Percentiles rank a stretch among this genome's conserved stretches.
These are phyloP conservation scores for Selenia dentaria DNA, from an alignment of 2,888 invertebrate genomes.

Conservation along the genomic window DNA sequence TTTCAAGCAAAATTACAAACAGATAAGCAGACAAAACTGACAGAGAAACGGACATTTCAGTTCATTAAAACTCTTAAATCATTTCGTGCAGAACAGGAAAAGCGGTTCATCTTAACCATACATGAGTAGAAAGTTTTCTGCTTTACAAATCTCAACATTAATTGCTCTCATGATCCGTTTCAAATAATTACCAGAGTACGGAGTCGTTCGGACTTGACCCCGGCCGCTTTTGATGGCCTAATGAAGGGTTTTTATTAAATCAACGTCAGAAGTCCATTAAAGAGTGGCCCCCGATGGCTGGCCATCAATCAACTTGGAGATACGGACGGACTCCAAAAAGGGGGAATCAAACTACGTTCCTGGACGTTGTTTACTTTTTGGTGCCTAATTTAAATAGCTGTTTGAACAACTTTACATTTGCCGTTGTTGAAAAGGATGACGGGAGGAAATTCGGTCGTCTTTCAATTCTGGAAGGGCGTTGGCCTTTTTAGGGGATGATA, in stretches of 20 bases:
- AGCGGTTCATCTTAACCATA: not conserved
- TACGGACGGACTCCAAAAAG: constrained; percentile 56
- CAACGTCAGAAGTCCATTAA: constrained; percentile 82
- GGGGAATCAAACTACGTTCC: constrained; percentile 39
- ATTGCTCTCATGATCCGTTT: constrained; percentile 47
- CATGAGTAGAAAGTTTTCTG: constrained; percentile 44
- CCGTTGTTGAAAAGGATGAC: constrained; percentile 4
- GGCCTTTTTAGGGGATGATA: constrained; percentile 9
- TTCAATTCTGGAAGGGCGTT: constrained; percentile 10
- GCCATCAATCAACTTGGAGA: constrained; percentile 70
- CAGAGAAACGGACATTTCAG: no score
- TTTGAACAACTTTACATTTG: constrained; percentile 28
- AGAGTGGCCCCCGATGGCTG: constrained; percentile 55
- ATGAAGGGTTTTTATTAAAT: constrained; percentile 84
- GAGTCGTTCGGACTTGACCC: constrained; percentile 39
- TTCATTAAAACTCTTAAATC: no score
- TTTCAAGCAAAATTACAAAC: no score
- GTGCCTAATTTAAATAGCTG: constrained; percentile 47
- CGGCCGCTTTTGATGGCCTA: constrained; percentile 61
- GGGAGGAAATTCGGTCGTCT: constrained; percentile 4
- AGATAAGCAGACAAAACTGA: no score
- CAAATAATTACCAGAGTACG: constrained; percentile 47
- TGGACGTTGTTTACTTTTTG: constrained; percentile 49
- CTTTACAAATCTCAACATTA: constrained; percentile 40
- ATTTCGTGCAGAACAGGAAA: not conserved